Base-by-base conservation (phyloP, 1,140 invertebrate species). In the Aphidius ervi region DNA sequence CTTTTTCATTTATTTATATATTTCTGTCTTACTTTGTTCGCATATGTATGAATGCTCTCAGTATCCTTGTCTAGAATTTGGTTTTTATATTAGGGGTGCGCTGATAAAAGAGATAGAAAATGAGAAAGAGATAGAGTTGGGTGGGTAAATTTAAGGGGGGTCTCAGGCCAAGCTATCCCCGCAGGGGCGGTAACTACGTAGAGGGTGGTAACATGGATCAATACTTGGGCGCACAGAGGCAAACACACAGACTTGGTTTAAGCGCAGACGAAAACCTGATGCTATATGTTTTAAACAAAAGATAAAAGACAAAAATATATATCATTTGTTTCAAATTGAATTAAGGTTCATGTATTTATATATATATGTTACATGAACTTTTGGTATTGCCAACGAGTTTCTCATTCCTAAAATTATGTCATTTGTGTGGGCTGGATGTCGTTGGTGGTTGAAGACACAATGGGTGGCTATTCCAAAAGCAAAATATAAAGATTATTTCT, bases 131-230 rank as follows among this genome's bases (percentile, higher is more conserved):
- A 46, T 45, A 43, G 42, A 10, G n/a, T 9, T 31, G 39, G 40
- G 56, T 42, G 40, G 50, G 58, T 37, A 37, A 55, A 47, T 43
- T 50, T 46, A 60, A 9, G 50, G 37, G 50, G 56, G 43, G 56
- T 63, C 58, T 63, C 37, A 56, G 61, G 56, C 49, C 56, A 46
- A 58, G 45, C 61, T 56, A 55, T 56, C 61, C 61, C 61, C 56
- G 43, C 61, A 58, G 61, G 56, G 61, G 56, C 56, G 61, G 23
- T 56, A 58, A 58, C 61, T 58, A 63, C 61, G 56, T 37, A 54
- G 61, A 61, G 56, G 61, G 54, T 54, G 48, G 56, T 20, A 56
- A 42, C 54, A 10, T 46, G 56, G 61, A 63, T 63, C 61, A 63
- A 63, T 63, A 63, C 61, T 63, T 45, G 60, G 43, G 39, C 46